A percentile compares a stretch with the other conserved stretches of the same genome.
Conservation (phyloP, 2,113 vertebrate species). For the Passer montanus region DNA sequence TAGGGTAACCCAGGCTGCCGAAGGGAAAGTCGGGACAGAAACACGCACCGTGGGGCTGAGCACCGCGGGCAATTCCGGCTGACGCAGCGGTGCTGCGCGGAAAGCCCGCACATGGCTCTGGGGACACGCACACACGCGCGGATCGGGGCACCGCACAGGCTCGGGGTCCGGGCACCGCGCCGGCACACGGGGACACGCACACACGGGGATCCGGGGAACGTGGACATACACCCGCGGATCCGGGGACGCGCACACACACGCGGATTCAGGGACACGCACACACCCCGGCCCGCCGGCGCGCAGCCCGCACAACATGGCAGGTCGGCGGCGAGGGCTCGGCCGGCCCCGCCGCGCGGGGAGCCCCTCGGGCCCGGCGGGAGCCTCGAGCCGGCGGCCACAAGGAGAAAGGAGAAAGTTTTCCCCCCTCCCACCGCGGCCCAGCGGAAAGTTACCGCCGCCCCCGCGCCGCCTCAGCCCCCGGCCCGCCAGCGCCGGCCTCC, state of each 20-base stretch:
- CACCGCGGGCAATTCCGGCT: not conserved
- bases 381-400: not conserved
- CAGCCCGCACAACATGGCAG: not conserved
- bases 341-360: not conserved
- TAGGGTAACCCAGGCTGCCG: not conserved
- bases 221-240: not conserved
- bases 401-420: slow-evolving; percentile 11
- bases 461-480: not conserved
- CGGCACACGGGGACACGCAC: not conserved
- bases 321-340: not conserved
- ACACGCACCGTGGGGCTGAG: not conserved
- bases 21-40: not conserved
- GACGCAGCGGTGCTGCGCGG: not conserved
- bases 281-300: not conserved
- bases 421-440: not conserved
- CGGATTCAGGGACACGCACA: not conserved
- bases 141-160: not conserved
- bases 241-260: not conserved
- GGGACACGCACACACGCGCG: not conserved
- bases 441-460: not conserved
- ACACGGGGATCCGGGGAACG: not conserved
- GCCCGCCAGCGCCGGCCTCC: not conserved
- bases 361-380: not conserved
- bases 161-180: not conserved
- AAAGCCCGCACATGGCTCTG: not conserved